A percentile compares a stretch with the other conserved stretches of the same genome.
Conservation (phyloP, 2,113 vertebrate species). For the Notiomystis cincta region DNA sequence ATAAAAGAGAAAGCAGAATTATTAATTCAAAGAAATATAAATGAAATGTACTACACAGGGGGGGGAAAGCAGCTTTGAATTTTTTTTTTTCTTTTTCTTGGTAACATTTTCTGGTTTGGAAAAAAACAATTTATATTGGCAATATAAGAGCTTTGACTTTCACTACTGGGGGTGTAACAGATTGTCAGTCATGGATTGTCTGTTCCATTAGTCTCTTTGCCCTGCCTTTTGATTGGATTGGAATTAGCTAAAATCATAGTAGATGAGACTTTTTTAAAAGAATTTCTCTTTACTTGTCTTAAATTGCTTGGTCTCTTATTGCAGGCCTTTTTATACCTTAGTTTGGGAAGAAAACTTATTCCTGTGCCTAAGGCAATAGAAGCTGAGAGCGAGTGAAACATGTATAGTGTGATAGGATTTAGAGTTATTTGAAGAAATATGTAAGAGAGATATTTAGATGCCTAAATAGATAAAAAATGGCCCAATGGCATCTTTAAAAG, state of each 20-base stretch:
- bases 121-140: neutral
- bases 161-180: neutral
- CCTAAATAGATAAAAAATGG: neutral
- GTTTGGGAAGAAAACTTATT: neutral
- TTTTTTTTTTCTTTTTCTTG: neutral
- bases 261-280: neutral
- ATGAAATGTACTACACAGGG: neutral
- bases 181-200: neutral
- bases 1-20: conserved; percentile 1
- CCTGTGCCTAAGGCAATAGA: neutral
- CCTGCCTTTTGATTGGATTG: neutral
- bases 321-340: neutral
- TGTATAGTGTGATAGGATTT: neutral
- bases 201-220: neutral
- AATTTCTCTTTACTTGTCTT: neutral
- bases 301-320: neutral
- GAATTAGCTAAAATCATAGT: neutral
- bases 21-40: conserved; percentile 14
- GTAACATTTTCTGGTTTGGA: neutral
- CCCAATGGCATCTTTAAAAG: neutral
- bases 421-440: neutral
- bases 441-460: neutral
- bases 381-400: neutral
- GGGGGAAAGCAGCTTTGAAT: neutral
- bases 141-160: neutral